Percentiles rank a stretch among this genome's conserved stretches.
phyloP scores from a whole-genome alignment of 37 sponge, comb jelly and placozoan genomes.

The Beroe forskalii region DNA sequence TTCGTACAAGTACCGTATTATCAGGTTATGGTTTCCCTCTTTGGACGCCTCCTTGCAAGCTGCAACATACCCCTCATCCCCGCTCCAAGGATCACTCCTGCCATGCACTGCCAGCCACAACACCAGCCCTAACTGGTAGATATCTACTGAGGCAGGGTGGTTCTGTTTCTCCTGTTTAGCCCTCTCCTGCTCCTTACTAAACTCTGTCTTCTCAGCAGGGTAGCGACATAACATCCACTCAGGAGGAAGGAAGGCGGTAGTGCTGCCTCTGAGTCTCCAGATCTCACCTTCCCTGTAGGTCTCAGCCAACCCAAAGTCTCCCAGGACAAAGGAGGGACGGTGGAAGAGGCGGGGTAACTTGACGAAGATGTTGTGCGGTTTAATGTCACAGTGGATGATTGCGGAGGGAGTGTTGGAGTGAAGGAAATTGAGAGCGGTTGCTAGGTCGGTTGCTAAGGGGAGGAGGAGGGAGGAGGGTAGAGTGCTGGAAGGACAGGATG shows the following conservation, averaged over 20 bases:
- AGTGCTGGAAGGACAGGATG: neutral
- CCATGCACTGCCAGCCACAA: neutral
- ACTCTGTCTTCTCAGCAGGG: neutral
- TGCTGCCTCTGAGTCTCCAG: slow-evolving; percentile 13
- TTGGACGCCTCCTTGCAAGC: neutral
- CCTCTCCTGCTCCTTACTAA: neutral
- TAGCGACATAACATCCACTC: slow-evolving; percentile 10
- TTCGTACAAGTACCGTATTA: neutral
- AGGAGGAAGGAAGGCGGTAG: neutral
- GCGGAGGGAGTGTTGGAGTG: neutral
- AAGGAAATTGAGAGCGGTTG: neutral
- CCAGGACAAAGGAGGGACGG: neutral
- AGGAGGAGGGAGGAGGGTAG: neutral
- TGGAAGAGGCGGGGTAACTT: neutral
- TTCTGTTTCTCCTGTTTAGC: neutral
- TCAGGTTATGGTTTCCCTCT: neutral
- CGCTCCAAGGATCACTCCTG: neutral
- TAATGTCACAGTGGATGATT: slow-evolving; percentile 55
- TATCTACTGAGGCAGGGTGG: neutral
- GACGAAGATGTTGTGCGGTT: slow-evolving; percentile 53
- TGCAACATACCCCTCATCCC: neutral
- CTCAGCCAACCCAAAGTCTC: slow-evolving; percentile 33
- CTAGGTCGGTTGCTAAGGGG: neutral
- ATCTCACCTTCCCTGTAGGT: neutral
- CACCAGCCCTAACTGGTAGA: neutral